These are phyloP conservation scores for Leptobrachium ailaonicum DNA, from an alignment of 2,113 vertebrate species.

Conservation along the genomic window DNA sequence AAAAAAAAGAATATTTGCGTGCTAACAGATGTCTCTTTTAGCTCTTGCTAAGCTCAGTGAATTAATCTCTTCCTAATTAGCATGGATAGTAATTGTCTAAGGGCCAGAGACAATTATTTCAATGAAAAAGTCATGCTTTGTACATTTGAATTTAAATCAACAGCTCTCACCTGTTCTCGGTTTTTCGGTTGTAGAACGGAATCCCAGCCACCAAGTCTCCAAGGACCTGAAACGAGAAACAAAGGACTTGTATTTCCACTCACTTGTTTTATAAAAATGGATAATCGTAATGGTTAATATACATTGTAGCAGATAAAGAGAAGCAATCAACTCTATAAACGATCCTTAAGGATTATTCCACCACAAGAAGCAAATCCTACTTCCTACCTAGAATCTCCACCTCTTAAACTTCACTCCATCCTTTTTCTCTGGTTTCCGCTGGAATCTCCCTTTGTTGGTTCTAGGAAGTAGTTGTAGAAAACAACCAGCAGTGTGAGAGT, in stretches of 20 bases:
- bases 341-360: too few relatives aligned
- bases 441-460: too few relatives aligned
- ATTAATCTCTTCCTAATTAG: slow-evolving; percentile 53
- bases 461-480: too few relatives aligned
- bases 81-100: slow-evolving; percentile 43
- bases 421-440: too few relatives aligned
- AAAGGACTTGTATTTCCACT: neutral
- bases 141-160: slow-evolving; percentile 48
- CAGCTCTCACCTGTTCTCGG: slow-evolving; percentile 36
- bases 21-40: slow-evolving; percentile 51
- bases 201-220: slow-evolving; percentile 14
- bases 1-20: slow-evolving; percentile 44
- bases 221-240: neutral
- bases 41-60: slow-evolving; percentile 36
- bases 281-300: too few relatives aligned
- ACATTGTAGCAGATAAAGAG: too few relatives aligned
- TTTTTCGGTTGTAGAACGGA: slow-evolving; percentile 10
- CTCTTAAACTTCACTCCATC: too few relatives aligned
- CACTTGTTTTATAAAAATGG: too few relatives aligned
- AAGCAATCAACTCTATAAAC: too few relatives aligned
- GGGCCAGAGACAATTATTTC: slow-evolving; percentile 51
- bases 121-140: slow-evolving; percentile 23
- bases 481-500: too few relatives aligned
- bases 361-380: too few relatives aligned
- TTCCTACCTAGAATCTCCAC: too few relatives aligned